Percentiles rank a stretch among this genome's conserved stretches.
phyloP scores from a whole-genome alignment of 1,140 invertebrate genomes.

The Drosophila oshimai region DNA sequence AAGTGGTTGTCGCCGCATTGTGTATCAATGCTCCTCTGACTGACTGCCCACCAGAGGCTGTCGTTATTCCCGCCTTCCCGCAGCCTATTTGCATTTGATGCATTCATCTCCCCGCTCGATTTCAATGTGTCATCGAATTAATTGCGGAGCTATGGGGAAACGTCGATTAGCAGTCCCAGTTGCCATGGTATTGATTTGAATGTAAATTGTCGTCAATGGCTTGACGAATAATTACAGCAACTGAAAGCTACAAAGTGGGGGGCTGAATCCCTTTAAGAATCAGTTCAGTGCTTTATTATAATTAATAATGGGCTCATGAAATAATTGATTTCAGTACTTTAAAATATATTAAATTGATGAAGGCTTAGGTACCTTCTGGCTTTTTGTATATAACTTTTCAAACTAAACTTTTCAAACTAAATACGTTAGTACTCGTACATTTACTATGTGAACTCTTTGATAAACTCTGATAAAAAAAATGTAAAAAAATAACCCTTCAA shows the following conservation, averaged over 20 bases:
- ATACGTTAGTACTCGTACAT: no score
- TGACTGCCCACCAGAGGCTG: not conserved
- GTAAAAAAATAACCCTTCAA: no score
- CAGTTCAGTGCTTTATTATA: not conserved
- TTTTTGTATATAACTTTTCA: no score
- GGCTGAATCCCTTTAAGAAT: not conserved
- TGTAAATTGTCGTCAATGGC: conserved; percentile 16
- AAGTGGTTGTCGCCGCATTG: conserved; percentile 48
- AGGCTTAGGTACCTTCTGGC: no score
- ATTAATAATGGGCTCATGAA: not conserved
- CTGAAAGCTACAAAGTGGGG: not conserved
- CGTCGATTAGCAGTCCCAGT: conserved; percentile 9
- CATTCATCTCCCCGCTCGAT: not conserved
- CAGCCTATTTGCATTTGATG: conserved; percentile 16
- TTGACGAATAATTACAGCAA: conserved; percentile 3
- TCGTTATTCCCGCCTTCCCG: conserved; percentile 1
- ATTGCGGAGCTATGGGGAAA: conserved; percentile 14
- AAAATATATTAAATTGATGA: no score
- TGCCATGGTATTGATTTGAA: conserved; percentile 13
- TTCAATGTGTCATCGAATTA: conserved; percentile 42
- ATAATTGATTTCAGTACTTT: no score
- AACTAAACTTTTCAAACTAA: no score
- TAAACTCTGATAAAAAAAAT: not conserved
- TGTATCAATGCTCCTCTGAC: conserved; percentile 26
- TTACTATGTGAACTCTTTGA: no score